A percentile compares a stretch with the other conserved stretches of the same genome.
Conservation (phyloP, 2,888 invertebrate genomes). For the Mantis religiosa region DNA sequence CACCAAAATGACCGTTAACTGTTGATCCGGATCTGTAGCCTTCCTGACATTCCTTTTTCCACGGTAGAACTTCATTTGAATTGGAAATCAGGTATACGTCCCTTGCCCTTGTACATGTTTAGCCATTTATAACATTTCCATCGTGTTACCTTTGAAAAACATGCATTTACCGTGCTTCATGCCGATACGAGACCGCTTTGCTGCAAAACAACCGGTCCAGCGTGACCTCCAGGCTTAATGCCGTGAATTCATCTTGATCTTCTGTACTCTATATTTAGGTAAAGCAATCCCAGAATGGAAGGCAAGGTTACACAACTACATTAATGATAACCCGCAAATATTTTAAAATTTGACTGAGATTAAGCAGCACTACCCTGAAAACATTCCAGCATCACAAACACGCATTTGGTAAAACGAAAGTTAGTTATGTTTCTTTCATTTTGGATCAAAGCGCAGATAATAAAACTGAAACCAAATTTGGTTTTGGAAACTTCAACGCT, state of each 20-base stretch:
- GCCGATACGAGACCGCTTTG: background rate
- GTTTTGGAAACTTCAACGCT: no score
- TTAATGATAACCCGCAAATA: no score
- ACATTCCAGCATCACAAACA: no score
- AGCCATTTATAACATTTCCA: background rate
- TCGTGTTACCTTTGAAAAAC: background rate
- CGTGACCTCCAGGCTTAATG: background rate
- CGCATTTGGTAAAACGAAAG: no score
- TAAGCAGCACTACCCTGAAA: no score
- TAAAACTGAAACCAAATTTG: no score
- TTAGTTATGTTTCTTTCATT: no score
- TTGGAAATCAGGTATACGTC: background rate
- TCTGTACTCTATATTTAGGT: background rate
- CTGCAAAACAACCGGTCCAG: background rate
- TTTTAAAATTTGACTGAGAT: no score
- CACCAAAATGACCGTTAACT: background rate
- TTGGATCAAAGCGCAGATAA: no score
- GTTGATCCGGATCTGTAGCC: background rate
- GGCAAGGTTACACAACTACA: background rate
- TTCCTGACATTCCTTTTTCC: background rate
- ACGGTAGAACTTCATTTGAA: background rate
- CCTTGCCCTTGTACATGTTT: background rate
- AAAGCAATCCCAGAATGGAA: background rate
- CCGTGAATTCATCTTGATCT: background rate
- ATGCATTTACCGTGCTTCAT: background rate